Evolutionary conservation across 92 coral and sea anemone species (phyloP).

Genomic region (Phenganax subtilis): DNA sequence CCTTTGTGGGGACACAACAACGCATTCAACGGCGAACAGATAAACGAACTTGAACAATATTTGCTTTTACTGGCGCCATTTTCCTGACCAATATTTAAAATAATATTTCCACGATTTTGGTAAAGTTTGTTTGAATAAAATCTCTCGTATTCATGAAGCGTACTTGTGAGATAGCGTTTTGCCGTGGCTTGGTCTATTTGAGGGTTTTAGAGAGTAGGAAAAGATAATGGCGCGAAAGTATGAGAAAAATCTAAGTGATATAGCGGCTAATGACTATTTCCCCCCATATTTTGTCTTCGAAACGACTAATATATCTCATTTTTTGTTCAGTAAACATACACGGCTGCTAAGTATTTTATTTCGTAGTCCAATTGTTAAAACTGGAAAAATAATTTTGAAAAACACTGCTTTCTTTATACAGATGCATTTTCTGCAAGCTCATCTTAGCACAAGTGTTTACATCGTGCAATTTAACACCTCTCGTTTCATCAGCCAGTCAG

Average conservation of each 20-base stretch:
- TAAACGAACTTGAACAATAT: constrained; percentile 2
- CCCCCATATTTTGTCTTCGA: constrained; percentile 16
- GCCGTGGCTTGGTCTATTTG: not conserved
- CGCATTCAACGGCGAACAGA: not conserved
- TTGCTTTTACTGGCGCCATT: constrained; percentile 2
- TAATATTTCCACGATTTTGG: not conserved
- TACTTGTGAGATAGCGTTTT: not conserved
- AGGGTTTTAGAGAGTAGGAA: not conserved
- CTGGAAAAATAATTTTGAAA: no score
- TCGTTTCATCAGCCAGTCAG: constrained; percentile 10
- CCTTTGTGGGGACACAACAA: constrained; percentile 12
- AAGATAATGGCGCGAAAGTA: not conserved
- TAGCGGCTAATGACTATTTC: not conserved
- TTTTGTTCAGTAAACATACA: not conserved
- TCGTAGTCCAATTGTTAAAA: not conserved
- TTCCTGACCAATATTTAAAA: not conserved
- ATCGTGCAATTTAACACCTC: constrained; percentile 3
- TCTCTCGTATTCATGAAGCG: not conserved
- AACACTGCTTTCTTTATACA: not conserved
- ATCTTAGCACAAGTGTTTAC: constrained; percentile 6
- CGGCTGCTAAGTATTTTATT: not conserved
- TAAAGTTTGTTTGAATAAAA: not conserved
- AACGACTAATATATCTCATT: not conserved
- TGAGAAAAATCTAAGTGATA: not conserved
- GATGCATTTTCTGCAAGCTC: not conserved